Base-by-base conservation (phyloP, 2,888 invertebrate genomes). In the Ommatoiulus sabulosus region DNA sequence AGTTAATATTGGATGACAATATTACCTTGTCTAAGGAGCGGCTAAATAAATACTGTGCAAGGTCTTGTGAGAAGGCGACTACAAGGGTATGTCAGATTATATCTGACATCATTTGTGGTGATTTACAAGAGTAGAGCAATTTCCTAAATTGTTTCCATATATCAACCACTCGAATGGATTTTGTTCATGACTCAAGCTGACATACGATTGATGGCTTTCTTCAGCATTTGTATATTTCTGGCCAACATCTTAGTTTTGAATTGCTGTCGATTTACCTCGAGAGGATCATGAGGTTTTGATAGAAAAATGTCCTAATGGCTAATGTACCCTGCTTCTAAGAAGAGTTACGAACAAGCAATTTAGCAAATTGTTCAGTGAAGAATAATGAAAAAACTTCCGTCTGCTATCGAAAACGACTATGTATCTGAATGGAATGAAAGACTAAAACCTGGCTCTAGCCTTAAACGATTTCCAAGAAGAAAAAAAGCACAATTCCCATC, bases 101-200 rank as follows among this genome's bases (percentile, higher is more conserved):
- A 63, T 63, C 63, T 63, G n/a, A 5, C 63, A 63, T 20, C 4
- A 63, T 63, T 5, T n/a, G 72, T 20, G 20, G 72, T 72, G 72
- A 72, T 72, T 72, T 72, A 72, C 72, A 72, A 72, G 72, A 24
- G 20, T 7, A 24, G 72, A 72, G 72, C 72, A 72, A 72, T 72
- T 72, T 72, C 72, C 72, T 20, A 72, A 72, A 72, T 72, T 72
- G 72, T 72, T 72, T 20, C 72, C 24, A 72, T 24, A 20, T 24
- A 72, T 72, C 72, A 72, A 72, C n/a, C 24, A 20, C 72, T 72
- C 20, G 20, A 20, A 20, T 72, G 24, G 72, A 72, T 72, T 24
- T 24, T 72, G 24, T 72, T 7, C 72, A 72, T 72, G 72, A 72
- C 72, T 24, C 3, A 6, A 24, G 8, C 72, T 72, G 72, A 72